phyloP scores from a whole-genome alignment of 2,797 vertebrate genomes.

The Onychomys torridus region DNA sequence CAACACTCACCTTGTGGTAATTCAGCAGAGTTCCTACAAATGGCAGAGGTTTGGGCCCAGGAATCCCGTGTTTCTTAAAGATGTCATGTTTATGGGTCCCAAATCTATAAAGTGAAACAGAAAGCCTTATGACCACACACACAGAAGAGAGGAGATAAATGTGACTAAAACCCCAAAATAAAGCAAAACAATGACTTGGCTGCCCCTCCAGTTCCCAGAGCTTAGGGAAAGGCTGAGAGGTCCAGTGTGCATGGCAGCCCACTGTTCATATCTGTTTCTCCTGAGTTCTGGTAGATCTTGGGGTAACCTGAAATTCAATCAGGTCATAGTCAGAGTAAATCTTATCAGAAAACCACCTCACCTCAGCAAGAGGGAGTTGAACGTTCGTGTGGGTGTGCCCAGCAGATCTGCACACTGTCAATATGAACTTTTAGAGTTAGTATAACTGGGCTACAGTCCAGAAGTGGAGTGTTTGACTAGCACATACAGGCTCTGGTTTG shows the following conservation, averaged over 20 bases:
- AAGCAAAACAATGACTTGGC: neutral
- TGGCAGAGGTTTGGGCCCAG: constrained; percentile 60
- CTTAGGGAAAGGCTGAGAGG: neutral
- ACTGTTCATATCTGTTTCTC: neutral
- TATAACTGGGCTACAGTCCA: neutral
- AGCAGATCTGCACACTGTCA: neutral
- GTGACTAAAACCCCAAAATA: neutral
- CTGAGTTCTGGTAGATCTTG: neutral
- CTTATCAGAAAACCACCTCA: neutral
- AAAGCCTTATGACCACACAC: neutral
- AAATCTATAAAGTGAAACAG: constrained; percentile 50
- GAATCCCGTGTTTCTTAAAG: constrained; percentile 75
- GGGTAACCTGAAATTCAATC: neutral
- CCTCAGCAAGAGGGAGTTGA: neutral
- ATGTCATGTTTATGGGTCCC: neutral
- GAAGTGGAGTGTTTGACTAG: neutral
- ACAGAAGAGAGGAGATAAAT: no score
- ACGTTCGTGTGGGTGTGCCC: no score
- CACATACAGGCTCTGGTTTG: neutral
- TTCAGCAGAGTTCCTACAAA: neutral
- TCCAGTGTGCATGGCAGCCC: no score
- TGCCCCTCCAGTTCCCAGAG: neutral
- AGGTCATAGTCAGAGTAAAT: neutral
- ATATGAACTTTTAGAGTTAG: neutral
- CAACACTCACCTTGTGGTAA: constrained; percentile 7